phyloP scores from a whole-genome alignment of 2,888 invertebrate genomes.

The Bedellia somnulentella region DNA sequence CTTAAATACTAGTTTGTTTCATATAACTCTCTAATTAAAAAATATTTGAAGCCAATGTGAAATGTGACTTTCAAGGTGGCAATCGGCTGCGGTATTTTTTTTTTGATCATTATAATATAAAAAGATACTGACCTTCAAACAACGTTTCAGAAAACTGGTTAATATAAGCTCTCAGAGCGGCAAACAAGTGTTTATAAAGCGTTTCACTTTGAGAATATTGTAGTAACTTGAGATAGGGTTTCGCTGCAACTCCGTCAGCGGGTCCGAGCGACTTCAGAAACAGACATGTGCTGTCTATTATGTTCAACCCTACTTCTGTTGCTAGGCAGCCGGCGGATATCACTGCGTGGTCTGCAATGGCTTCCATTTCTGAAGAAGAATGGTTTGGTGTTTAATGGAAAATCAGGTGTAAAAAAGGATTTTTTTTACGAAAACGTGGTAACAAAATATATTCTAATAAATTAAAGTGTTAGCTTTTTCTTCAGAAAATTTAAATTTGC shows the following conservation, averaged over 20 bases:
- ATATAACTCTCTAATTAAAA: too few relatives aligned
- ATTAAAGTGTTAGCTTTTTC: too few relatives aligned
- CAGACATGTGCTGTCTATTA: conserved; percentile 83
- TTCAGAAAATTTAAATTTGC: too few relatives aligned
- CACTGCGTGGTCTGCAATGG: conserved; percentile 42
- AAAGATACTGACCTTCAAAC: conserved; percentile 68
- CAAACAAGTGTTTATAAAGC: conserved; percentile 88
- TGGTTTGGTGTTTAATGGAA: not conserved
- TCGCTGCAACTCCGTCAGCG: conserved; percentile 79
- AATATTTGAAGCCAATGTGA: too few relatives aligned
- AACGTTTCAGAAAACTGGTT: conserved; percentile 84
- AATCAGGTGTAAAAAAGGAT: not conserved
- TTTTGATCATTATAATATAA: too few relatives aligned
- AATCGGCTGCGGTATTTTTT: too few relatives aligned
- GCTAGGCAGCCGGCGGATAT: conserved; percentile 64
- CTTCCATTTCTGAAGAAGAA: conserved; percentile 30
- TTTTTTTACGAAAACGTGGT: too few relatives aligned
- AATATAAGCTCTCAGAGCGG: conserved; percentile 87
- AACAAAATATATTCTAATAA: too few relatives aligned
- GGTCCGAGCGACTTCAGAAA: conserved; percentile 81
- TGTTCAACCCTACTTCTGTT: conserved; percentile 86
- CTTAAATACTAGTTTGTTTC: too few relatives aligned
- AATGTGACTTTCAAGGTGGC: too few relatives aligned
- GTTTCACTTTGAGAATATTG: conserved; percentile 90
- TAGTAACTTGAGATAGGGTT: conserved; percentile 83